Evolutionary conservation across 35 echinoderm and acorn worm species (phyloP), one percentile per base, ranked within the genome.

Genomic region (Amphiura filiformis): DNA sequence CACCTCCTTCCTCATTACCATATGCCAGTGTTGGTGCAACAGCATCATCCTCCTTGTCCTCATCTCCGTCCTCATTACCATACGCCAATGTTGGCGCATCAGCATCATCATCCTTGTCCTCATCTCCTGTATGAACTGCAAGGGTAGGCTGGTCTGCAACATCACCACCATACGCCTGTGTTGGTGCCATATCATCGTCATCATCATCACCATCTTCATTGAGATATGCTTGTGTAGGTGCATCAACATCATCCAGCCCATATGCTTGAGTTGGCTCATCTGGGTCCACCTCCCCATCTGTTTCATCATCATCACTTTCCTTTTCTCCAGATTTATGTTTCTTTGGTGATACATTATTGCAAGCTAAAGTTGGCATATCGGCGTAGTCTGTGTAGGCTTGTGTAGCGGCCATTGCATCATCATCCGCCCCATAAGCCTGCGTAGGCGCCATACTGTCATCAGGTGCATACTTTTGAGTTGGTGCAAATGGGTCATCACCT

Each of bases 331-430:
- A n/a, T 23, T 15, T 70, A 3, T 70, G 17, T 70, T 70, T 70
- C 26, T 70, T 70, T 2, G 61, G 61, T 1, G 9, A n/a, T 30
- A 11, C 61, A n/a, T 18, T n/a, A 11, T 70, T 23, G n/a, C n/a
- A n/a, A n/a, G n/a, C n/a, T n/a, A n/a, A n/a, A n/a, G n/a, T n/a
- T n/a, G n/a, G n/a, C n/a, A n/a, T 70, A 11, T 70, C 61, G 15
- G 61, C 26, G 4, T 4, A n/a, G 28, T 70, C 61, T 30, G 61
- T 70, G 61, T 70, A 70, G 17, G 61, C 61, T 30, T 70, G 26
- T n/a, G 61, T 70, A n/a, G 61, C 61, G 26, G 61, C 61, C 61
- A 70, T 70, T 70, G 61, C 61, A n/a, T 70, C 61, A 30, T 70
- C n/a, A n/a, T n/a, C n/a, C n/a, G n/a, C n/a, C 7, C 61, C 61